Conservation (phyloP, 2,113 vertebrate species). For the Condylura cristata region DNA sequence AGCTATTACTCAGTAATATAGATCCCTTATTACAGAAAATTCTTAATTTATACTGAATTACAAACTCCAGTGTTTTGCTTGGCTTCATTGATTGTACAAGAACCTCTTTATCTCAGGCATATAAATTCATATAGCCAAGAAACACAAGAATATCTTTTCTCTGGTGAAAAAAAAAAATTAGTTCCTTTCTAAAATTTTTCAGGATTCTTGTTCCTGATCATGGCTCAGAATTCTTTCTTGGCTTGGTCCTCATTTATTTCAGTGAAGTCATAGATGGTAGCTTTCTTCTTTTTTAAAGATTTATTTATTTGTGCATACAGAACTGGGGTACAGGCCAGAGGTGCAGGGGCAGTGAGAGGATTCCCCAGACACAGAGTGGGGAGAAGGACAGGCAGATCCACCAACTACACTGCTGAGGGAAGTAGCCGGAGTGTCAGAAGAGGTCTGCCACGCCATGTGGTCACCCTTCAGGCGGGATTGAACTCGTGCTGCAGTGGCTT, state of each 20-base stretch:
- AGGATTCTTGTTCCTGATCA: not conserved
- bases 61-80: constrained; percentile 24
- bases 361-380: too few species aligned
- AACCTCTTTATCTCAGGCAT: not conserved
- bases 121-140: constrained; percentile 2
- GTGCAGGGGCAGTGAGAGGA: too few species aligned
- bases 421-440: too few species aligned
- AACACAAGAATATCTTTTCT: constrained; percentile 19
- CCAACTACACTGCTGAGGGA: too few species aligned
- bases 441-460: too few species aligned
- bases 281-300: too few species aligned
- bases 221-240: not conserved
- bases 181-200: constrained; percentile 15
- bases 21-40: constrained; percentile 27
- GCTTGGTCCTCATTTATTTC: constrained; percentile 48
- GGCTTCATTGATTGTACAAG: not conserved
- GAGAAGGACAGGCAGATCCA: too few species aligned
- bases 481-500: too few species aligned
- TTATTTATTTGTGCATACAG: too few species aligned
- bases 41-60: constrained; percentile 46
- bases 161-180: constrained; percentile 51
- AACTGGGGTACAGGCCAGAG: too few species aligned
- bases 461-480: too few species aligned
- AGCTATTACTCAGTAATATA: constrained; percentile 7
- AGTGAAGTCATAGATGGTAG: not conserved